Evolutionary conservation across 1,140 invertebrate genomes (phyloP), one percentile per base, ranked within the genome.

Genomic region (Drosophila teissieri): DNA sequence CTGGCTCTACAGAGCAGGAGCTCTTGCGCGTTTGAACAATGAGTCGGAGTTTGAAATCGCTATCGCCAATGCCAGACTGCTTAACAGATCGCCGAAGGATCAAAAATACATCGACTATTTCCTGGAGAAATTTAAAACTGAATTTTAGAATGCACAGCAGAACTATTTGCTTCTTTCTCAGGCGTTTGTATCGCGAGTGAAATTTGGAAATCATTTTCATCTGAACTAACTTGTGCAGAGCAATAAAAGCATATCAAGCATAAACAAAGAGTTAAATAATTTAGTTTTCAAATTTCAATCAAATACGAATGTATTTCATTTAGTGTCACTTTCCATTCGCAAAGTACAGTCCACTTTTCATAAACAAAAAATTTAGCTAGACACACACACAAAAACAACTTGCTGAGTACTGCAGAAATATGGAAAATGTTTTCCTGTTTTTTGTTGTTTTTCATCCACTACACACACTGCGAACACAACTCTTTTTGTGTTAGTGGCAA

Each of bases 1-100:
- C 44, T 81, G 64, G 78, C 69, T 86, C 1, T 85, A 70, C 17
- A 74, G 52, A 11, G 82, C 74, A 0, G 78, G 68, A 3, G 49
- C 61, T 7, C 11, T 81, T 1, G 68, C 80, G 5, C 82, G 82
- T 4, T 5, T 85, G 14, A 63, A 78, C 19, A 36, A 88, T 7
- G 83, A 82, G 0, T 12, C 8, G 2, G 78, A 49, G 10, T 88
- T 45, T 1, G 42, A 72, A n/a, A 11, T 48, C 1, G 53, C 57
- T 17, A 45, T 86, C 2, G 14, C 45, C 1, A 68, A 34, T 42
- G 82, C 83, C 1, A 48, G 46, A 3, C 14, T 48, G 7, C 58
- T 37, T 0, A 82, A 88, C 11, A 62, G 56, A 17, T 11, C 31
- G 0, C 11, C 37, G 4, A 75, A 75, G 39, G 39, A 78, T n/a